These are phyloP conservation scores for Nasonovia ribisnigri DNA, from an alignment of 2,888 invertebrate species.

Conservation along the genomic window DNA sequence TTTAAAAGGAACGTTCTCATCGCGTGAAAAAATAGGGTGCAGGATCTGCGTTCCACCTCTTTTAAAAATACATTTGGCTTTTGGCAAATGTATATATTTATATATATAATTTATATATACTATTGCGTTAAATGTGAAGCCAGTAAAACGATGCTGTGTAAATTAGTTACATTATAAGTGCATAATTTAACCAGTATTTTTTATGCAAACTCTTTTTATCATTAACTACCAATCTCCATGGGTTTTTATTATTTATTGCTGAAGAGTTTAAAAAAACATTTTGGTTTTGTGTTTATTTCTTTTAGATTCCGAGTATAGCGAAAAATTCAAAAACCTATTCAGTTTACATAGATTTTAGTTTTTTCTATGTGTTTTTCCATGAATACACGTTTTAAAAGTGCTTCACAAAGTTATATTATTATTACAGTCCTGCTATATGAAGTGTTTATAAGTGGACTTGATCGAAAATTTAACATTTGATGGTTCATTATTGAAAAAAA, in stretches of 20 bases:
- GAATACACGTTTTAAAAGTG: not conserved
- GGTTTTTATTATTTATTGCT: slow-evolving; percentile 15
- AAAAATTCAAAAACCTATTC: not conserved
- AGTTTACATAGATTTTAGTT: not conserved
- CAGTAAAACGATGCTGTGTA: slow-evolving; percentile 32
- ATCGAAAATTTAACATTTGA: not conserved
- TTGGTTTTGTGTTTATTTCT: not conserved
- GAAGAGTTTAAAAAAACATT: not conserved
- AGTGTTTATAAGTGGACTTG: not conserved
- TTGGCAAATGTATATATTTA: slow-evolving; percentile 29
- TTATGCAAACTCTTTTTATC: not conserved
- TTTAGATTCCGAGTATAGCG: not conserved
- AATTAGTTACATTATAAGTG: slow-evolving; percentile 48
- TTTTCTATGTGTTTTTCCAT: not conserved
- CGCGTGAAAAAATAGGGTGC: slow-evolving; percentile 40
- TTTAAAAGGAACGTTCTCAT: slow-evolving; percentile 43
- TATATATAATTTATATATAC: slow-evolving; percentile 21
- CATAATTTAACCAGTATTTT: slow-evolving; percentile 27
- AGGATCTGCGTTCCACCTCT: slow-evolving; percentile 47
- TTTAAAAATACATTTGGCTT: slow-evolving; percentile 60
- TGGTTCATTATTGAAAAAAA: not conserved
- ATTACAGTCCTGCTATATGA: not conserved
- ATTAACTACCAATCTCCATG: slow-evolving; percentile 28
- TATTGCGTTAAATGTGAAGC: slow-evolving; percentile 28
- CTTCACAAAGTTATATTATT: not conserved